Conservation (phyloP, 2,888 invertebrate species). For the Rhagonycha fulva region DNA sequence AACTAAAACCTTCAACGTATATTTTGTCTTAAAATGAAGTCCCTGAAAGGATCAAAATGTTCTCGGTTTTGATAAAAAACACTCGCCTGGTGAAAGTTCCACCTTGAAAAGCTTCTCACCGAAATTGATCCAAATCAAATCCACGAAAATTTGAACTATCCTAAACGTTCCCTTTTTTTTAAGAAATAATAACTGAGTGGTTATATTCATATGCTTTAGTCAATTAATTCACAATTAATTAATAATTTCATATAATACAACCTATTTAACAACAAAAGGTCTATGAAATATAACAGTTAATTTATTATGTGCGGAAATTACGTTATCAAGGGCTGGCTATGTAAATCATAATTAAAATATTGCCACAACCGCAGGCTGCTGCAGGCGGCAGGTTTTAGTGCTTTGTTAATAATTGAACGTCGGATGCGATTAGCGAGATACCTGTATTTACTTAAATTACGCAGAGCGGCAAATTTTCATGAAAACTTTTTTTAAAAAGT, state of each 20-base stretch:
- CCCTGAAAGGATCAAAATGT: neutral
- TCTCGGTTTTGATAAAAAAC: neutral
- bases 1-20: constrained; percentile 33
- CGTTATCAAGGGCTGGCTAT: constrained; percentile 46
- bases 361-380: constrained; percentile 47
- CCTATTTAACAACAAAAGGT: constrained; percentile 30
- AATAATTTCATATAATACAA: constrained; percentile 41
- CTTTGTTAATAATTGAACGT: constrained; percentile 54
- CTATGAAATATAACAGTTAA: constrained; percentile 44
- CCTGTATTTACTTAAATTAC: constrained; percentile 41
- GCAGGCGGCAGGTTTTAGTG: constrained; percentile 47
- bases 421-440: constrained; percentile 51
- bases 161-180: no score
- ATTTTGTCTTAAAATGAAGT: constrained; percentile 39
- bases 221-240: constrained; percentile 43
- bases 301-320: constrained; percentile 50
- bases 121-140: neutral
- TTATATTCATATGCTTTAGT: constrained; percentile 9
- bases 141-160: no score
- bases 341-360: constrained; percentile 55
- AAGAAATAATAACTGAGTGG: neutral
- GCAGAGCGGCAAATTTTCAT: constrained; percentile 42
- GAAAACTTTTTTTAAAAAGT: neutral
- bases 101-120: neutral
- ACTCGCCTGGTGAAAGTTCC: neutral